A percentile compares a stretch with the other conserved stretches of the same genome.
phyloP scores from a whole-genome alignment of 2,888 invertebrate species.

The Microctonus hyperodae region DNA sequence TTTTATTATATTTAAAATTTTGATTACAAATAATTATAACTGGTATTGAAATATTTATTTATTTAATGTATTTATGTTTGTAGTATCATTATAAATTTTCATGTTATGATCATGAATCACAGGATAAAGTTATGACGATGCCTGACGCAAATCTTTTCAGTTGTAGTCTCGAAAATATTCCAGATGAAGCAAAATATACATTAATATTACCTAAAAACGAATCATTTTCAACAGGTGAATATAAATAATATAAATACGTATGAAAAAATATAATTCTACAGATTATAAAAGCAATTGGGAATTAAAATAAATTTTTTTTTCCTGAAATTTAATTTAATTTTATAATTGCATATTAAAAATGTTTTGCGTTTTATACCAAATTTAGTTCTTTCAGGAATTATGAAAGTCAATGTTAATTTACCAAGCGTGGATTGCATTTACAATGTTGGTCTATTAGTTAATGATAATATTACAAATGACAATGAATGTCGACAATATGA shows the following conservation, averaged over 20 bases:
- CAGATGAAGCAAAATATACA: conserved; percentile 9
- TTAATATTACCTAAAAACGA: conserved; percentile 14
- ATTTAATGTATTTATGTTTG: conserved; percentile 5
- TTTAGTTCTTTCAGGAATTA: conserved; percentile 28
- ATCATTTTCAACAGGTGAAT: not conserved
- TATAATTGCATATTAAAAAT: not conserved
- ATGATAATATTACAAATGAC: conserved; percentile 32
- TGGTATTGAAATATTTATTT: not conserved
- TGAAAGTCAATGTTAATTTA: conserved; percentile 30
- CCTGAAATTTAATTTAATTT: too few relatives aligned
- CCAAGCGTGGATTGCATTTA: conserved; percentile 32
- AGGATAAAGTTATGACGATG: not conserved
- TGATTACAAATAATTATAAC: too few relatives aligned
- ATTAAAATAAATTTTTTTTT: too few relatives aligned
- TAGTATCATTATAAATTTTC: conserved; percentile 24
- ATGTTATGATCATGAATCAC: conserved; percentile 5
- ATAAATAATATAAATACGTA: too few relatives aligned
- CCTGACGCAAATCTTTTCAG: not conserved
- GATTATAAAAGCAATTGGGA: too few relatives aligned
- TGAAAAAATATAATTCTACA: too few relatives aligned
- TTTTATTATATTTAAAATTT: not conserved
- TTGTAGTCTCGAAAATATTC: conserved; percentile 15
- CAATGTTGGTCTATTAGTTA: conserved; percentile 35
- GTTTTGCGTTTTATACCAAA: too few relatives aligned
- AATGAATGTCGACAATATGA: conserved; percentile 33